Conservation (phyloP, 2,797 vertebrate genomes). For the Manis javanica region DNA sequence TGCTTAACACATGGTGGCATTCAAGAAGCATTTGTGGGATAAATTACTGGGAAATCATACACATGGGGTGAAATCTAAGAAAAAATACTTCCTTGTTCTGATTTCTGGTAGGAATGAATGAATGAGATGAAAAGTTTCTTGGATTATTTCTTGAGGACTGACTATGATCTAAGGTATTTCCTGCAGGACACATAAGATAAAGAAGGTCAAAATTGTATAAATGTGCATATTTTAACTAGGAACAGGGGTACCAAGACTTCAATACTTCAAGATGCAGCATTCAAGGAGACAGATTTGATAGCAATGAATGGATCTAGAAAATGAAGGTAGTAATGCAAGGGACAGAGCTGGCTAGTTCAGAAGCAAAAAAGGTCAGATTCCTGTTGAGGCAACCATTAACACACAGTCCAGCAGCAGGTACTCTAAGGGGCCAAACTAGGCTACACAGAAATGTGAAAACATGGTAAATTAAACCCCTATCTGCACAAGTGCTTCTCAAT, state of each 20-base stretch:
- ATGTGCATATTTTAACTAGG: neutral
- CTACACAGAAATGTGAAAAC: neutral
- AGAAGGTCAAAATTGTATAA: neutral
- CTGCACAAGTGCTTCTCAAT: neutral
- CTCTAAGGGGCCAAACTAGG: neutral
- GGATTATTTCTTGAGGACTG: neutral
- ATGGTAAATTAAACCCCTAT: neutral
- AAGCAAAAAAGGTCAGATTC: neutral
- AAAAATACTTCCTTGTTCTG: neutral
- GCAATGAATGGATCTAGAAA: neutral
- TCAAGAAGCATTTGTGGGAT: neutral
- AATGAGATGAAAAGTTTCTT: neutral
- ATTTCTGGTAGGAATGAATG: neutral
- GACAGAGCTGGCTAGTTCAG: neutral
- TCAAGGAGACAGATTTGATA: neutral
- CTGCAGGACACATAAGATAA: neutral
- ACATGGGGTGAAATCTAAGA: neutral
- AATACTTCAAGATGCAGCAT: conserved; percentile 29
- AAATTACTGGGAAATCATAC: conserved; percentile 1
- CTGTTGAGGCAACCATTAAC: neutral
- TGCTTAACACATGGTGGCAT: neutral
- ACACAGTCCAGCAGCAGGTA: neutral
- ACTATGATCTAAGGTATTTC: neutral
- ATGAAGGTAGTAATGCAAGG: neutral
- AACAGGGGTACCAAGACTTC: neutral